Evolutionary conservation across 2,888 invertebrate species (phyloP).

Genomic region (Protonemura montana): DNA sequence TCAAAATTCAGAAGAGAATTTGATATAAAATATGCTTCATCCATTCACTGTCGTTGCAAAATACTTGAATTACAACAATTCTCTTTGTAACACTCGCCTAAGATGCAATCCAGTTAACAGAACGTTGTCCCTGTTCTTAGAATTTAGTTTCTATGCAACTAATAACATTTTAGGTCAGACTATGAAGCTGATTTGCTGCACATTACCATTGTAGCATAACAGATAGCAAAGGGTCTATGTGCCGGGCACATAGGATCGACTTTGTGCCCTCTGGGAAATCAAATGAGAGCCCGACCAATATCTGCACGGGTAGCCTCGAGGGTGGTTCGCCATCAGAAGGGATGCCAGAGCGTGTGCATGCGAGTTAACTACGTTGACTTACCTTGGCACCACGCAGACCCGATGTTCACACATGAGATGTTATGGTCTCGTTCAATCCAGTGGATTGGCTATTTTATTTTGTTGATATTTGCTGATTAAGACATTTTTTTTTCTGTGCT

Average conservation of each 20-base stretch:
- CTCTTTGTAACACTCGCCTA: too few relatives aligned
- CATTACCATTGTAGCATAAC: background rate
- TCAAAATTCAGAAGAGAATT: too few relatives aligned
- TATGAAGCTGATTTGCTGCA: background rate
- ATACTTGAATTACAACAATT: too few relatives aligned
- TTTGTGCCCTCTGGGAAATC: background rate
- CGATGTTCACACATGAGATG: background rate
- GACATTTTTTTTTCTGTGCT: too few relatives aligned
- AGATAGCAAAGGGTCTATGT: background rate
- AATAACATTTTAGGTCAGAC: background rate
- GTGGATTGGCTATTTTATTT: background rate
- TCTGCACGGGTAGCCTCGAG: background rate
- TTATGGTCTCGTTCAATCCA: background rate
- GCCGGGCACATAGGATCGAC: background rate
- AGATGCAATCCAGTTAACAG: too few relatives aligned
- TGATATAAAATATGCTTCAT: too few relatives aligned
- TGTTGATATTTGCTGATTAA: too few relatives aligned
- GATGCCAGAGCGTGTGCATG: background rate
- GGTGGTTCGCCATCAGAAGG: background rate
- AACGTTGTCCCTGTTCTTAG: too few relatives aligned
- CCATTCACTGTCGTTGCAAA: too few relatives aligned
- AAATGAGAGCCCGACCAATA: background rate
- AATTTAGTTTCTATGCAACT: too few relatives aligned
- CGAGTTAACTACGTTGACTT: background rate
- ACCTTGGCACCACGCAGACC: background rate